A percentile compares a stretch with the other conserved stretches of the same genome.
These are phyloP conservation scores for Aproaerema taeniolella DNA, from an alignment of 2,888 invertebrate genomes.

Conservation along the genomic window DNA sequence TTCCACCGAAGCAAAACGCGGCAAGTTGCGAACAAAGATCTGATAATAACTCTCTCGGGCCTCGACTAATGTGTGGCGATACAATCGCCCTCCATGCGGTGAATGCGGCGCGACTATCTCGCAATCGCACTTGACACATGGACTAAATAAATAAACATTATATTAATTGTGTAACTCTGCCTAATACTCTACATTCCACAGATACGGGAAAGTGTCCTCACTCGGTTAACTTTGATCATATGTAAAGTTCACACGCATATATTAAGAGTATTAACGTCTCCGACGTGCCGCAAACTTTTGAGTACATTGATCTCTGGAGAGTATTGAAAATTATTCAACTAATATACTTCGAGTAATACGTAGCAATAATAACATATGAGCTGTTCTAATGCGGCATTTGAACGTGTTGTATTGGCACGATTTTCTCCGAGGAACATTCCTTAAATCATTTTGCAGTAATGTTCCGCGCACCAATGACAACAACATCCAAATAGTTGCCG, in stretches of 20 bases:
- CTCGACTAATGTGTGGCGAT: conserved; percentile 45
- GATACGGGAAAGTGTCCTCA: conserved; percentile 40
- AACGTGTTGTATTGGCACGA: conserved; percentile 6
- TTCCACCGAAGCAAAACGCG: conserved; percentile 37
- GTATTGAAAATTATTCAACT: conserved; percentile 50
- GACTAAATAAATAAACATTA: conserved; percentile 51
- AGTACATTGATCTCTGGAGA: conserved; percentile 47
- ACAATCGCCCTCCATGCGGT: conserved; percentile 36
- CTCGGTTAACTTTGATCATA: conserved; percentile 51
- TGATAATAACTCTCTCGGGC: conserved; percentile 56
- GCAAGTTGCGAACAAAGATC: conserved; percentile 52
- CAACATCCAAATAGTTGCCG: conserved; percentile 20
- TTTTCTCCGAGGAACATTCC: conserved; percentile 7
- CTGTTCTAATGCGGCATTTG: conserved; percentile 1
- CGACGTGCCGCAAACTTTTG: conserved; percentile 46
- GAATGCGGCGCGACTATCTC: conserved; percentile 32
- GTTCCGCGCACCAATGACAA: conserved; percentile 20
- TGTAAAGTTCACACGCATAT: conserved; percentile 58
- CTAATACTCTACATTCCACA: conserved; percentile 27
- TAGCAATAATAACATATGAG: neutral
- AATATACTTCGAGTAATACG: conserved; percentile 25
- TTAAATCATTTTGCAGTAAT: conserved; percentile 21
- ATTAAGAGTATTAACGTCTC: conserved; percentile 61
- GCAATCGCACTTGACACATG: conserved; percentile 33
- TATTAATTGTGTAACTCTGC: conserved; percentile 43